Evolutionary conservation across 2,113 vertebrate species (phyloP).

Genomic region (Sisor rabdophorus): DNA sequence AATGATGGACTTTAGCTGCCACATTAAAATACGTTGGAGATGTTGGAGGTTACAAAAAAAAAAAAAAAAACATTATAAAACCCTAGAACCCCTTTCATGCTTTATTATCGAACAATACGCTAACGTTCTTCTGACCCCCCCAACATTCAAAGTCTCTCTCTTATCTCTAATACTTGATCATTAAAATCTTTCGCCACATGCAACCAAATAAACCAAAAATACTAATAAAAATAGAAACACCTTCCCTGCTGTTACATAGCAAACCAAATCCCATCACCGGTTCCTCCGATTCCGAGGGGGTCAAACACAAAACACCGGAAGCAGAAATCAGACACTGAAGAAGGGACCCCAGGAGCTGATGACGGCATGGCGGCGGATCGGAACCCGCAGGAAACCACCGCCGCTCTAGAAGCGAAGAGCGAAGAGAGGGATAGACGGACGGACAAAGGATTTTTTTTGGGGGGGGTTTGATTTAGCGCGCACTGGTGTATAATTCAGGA

Average conservation of each 20-base stretch:
- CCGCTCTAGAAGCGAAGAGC: slow-evolving; percentile 8
- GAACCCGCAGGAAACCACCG: slow-evolving; percentile 18
- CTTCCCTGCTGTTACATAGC: neutral
- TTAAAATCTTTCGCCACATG: slow-evolving; percentile 21
- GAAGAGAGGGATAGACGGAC: neutral
- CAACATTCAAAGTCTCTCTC: neutral
- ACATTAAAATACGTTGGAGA: neutral
- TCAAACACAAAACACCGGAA: neutral
- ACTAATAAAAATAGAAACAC: neutral
- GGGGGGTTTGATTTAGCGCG: slow-evolving; percentile 6
- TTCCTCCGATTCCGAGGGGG: neutral
- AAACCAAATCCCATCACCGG: slow-evolving; percentile 40
- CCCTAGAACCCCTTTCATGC: neutral
- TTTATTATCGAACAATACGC: neutral
- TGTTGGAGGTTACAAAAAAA: neutral
- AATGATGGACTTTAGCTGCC: slow-evolving; percentile 12
- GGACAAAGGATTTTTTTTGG: slow-evolving; percentile 30
- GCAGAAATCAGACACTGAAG: neutral
- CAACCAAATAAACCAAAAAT: neutral
- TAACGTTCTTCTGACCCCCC: slow-evolving; percentile 10
- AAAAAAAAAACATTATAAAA: neutral
- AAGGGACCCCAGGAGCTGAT: neutral
- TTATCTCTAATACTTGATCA: neutral
- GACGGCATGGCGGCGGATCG: slow-evolving; percentile 10
- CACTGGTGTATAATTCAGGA: slow-evolving; percentile 25